Conservation (phyloP, 2,888 invertebrate species). For the Teleogryllus oceanicus region DNA sequence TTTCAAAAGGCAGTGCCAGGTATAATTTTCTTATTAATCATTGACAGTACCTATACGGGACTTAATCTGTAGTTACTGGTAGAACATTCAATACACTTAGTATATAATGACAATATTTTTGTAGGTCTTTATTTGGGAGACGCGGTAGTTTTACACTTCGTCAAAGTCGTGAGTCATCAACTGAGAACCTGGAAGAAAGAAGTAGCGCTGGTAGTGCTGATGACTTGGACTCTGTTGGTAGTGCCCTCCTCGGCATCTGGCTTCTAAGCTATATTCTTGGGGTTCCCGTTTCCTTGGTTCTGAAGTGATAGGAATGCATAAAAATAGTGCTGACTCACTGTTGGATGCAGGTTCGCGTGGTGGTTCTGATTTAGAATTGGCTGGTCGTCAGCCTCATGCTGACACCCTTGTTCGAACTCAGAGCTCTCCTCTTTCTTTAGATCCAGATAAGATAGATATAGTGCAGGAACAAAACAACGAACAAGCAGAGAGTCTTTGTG, state of each 20-base stretch:
- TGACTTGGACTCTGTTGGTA: conserved; percentile 35
- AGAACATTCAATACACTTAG: no score
- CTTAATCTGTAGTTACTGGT: no score
- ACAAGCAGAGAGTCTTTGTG: conserved; percentile 25
- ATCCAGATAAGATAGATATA: not conserved
- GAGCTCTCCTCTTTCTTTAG: not conserved
- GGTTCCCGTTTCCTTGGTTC: conserved; percentile 28
- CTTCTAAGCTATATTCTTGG: conserved; percentile 29
- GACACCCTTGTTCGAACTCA: not conserved
- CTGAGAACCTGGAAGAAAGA: conserved; percentile 40
- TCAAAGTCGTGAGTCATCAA: conserved; percentile 40
- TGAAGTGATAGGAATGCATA: conserved; percentile 23
- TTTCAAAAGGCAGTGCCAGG: not conserved
- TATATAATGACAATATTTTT: not conserved
- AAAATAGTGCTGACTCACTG: conserved; percentile 30
- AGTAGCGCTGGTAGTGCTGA: conserved; percentile 37
- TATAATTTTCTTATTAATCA: not conserved
- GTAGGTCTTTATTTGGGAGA: conserved; percentile 39
- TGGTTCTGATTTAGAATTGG: conserved; percentile 1
- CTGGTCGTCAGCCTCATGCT: not conserved
- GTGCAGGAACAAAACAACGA: conserved; percentile 21
- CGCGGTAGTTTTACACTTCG: conserved; percentile 39
- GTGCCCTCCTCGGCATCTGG: conserved; percentile 29
- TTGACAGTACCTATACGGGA: no score
- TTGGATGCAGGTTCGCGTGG: not conserved